Conservation (phyloP, 1,140 invertebrate species). For the Varroa destructor region DNA sequence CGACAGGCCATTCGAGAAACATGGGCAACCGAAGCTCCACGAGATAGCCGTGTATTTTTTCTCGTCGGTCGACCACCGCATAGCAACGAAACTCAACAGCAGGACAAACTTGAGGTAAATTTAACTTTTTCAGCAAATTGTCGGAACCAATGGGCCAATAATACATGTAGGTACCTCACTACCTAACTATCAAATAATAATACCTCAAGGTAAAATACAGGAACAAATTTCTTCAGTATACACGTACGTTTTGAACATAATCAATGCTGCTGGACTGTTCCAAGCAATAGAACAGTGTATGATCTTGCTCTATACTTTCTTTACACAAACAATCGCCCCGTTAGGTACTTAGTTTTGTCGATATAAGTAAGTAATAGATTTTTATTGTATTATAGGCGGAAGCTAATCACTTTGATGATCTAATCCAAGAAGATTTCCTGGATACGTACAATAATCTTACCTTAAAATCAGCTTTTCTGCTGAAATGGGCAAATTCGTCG, state of each 20-base stretch:
- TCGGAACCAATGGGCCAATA: too few species aligned
- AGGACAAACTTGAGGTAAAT: slow-evolving; percentile 31
- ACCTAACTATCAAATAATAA: too few species aligned
- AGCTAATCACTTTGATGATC: slow-evolving; percentile 52
- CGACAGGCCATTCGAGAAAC: slow-evolving; percentile 59
- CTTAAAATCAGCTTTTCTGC: slow-evolving; percentile 67
- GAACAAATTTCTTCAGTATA: too few species aligned
- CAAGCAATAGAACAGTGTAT: too few species aligned
- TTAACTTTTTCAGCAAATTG: slow-evolving; percentile 28
- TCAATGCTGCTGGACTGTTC: too few species aligned
- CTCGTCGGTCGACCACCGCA: slow-evolving; percentile 30
- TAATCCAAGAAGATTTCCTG: slow-evolving; percentile 75
- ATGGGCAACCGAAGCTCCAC: slow-evolving; percentile 48
- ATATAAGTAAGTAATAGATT: too few species aligned
- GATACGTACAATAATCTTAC: slow-evolving; percentile 87
- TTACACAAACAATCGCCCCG: too few species aligned
- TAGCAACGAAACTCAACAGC: slow-evolving; percentile 30
- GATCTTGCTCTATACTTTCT: too few species aligned
- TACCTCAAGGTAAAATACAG: too few species aligned
- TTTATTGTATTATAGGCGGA: background rate
- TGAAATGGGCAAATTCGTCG: slow-evolving; percentile 52
- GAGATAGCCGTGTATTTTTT: slow-evolving; percentile 31
- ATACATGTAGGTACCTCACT: too few species aligned
- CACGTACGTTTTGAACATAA: too few species aligned
- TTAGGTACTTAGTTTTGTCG: too few species aligned